These are phyloP conservation scores for Enteromius mattozi DNA, from an alignment of 2,797 vertebrate genomes.

Conservation along the genomic window DNA sequence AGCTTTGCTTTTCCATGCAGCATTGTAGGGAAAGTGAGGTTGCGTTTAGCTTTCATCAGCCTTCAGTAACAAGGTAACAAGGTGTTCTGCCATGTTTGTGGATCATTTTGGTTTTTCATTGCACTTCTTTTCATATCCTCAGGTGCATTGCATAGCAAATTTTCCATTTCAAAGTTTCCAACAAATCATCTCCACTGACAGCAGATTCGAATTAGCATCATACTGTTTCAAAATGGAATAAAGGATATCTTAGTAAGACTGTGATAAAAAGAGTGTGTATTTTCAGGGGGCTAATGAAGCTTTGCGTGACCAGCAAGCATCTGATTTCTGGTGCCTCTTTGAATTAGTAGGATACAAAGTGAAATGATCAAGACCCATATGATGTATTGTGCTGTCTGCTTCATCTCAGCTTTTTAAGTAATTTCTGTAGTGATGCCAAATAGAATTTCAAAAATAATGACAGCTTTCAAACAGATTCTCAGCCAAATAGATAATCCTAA, in stretches of 20 bases:
- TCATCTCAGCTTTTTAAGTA: background rate
- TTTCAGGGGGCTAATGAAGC: background rate
- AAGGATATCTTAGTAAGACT: background rate
- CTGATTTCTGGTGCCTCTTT: background rate
- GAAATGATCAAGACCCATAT: background rate
- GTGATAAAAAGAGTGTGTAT: background rate
- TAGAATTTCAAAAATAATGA: background rate
- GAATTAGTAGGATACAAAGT: background rate
- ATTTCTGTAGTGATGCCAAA: background rate
- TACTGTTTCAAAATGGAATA: background rate
- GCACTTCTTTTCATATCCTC: background rate
- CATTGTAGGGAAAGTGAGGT: conserved; percentile 24
- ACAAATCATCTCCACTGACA: background rate
- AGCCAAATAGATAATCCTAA: background rate
- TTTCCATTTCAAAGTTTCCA: background rate
- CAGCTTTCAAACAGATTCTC: background rate
- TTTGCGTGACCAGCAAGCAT: background rate
- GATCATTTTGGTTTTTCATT: conserved; percentile 7
- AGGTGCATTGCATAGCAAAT: background rate
- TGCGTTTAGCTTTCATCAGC: conserved; percentile 37
- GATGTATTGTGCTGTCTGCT: background rate
- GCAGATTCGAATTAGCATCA: background rate
- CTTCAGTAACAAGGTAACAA: background rate
- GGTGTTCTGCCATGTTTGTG: background rate
- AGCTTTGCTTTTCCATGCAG: conserved; percentile 44